Conservation (phyloP, 2,113 vertebrate species). For the Limnothrissa miodon region DNA sequence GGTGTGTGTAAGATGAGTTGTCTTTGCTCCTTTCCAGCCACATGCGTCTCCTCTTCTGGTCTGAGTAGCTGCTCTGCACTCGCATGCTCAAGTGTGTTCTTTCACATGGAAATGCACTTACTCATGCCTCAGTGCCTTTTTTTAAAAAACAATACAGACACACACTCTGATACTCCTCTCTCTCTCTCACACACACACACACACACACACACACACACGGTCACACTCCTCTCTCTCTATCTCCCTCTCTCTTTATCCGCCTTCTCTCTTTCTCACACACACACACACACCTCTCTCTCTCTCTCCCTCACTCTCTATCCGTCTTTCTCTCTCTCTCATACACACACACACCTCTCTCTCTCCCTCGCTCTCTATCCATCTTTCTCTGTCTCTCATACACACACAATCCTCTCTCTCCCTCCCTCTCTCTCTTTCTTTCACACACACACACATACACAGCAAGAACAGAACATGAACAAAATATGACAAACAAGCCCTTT, state of each 20-base stretch:
- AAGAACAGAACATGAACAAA: not conserved
- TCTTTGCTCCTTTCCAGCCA: not conserved
- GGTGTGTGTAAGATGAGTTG: not conserved
- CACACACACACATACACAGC: not conserved
- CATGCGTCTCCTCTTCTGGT: not conserved
- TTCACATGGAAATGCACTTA: conserved; percentile 43
- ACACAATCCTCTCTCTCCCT: not conserved
- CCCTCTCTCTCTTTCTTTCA: not conserved
- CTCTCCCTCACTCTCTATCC: not conserved
- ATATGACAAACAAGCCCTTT: not conserved
- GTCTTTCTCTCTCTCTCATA: not conserved
- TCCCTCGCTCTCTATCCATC: not conserved
- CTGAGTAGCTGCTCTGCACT: not conserved
- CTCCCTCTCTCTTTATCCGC: not conserved
- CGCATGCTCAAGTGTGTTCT: conserved; percentile 22
- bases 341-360: conserved; percentile 3
- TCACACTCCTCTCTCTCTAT: not conserved
- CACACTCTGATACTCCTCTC: not conserved
- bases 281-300: not conserved
- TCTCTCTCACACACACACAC: not conserved
- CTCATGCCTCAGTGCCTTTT: conserved; percentile 32
- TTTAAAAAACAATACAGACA: conserved; percentile 1
- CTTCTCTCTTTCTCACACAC: not conserved
- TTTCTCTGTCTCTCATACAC: too few species aligned
- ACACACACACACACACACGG: conserved; percentile 12